Percentiles rank a stretch among this genome's conserved stretches.
phyloP scores from a whole-genome alignment of 2,113 vertebrate genomes.

The Pteronura brasiliensis region DNA sequence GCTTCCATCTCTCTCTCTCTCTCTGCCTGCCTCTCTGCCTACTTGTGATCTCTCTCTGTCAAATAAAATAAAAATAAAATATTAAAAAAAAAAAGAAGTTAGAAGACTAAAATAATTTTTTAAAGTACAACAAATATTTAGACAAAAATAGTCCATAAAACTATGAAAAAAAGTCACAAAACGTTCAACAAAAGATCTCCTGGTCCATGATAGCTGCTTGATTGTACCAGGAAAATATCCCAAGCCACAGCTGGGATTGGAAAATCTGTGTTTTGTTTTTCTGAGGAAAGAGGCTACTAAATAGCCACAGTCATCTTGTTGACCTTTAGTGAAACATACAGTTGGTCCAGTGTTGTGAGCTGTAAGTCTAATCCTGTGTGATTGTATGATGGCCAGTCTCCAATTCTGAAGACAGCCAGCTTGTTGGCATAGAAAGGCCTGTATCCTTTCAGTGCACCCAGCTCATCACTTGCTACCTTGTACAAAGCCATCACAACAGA shows the following conservation, averaged over 20 bases:
- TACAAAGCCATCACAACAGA: not conserved
- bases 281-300: not conserved
- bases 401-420: not conserved
- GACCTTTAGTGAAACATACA: not conserved
- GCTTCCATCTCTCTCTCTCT: no score
- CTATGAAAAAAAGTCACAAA: not conserved
- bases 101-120: not conserved
- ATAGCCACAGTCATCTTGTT: not conserved
- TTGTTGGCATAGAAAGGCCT: not conserved
- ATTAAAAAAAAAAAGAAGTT: constrained; percentile 7
- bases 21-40: no score
- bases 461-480: not conserved
- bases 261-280: not conserved
- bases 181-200: not conserved
- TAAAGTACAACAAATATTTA: not conserved
- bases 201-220: not conserved
- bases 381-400: not conserved
- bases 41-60: no score
- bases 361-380: not conserved
- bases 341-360: not conserved
- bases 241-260: not conserved
- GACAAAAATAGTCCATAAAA: not conserved
- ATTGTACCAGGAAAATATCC: not conserved
- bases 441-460: not conserved
- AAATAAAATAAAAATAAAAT: no score